A percentile compares a stretch with the other conserved stretches of the same genome.
phyloP scores from a whole-genome alignment of 2,888 invertebrate species.

The Empis livida region DNA sequence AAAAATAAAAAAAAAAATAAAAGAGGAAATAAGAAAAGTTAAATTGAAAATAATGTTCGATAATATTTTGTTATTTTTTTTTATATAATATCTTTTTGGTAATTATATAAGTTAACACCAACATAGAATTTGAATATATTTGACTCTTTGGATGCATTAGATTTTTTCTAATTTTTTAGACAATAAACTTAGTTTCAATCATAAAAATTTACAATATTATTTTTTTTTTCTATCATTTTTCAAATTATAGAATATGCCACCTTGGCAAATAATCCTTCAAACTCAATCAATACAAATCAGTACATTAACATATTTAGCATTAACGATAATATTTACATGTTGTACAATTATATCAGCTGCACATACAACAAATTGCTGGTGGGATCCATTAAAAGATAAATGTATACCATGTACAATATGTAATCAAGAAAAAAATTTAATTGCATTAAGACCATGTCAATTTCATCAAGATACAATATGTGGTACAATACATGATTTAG shows the following conservation, averaged over 20 bases:
- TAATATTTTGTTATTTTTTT: no score
- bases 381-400: constrained; percentile 48
- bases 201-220: not conserved
- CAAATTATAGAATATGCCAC: constrained; percentile 8
- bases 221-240: not conserved
- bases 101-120: no score
- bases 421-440: constrained; percentile 44
- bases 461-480: constrained; percentile 63
- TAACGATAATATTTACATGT: constrained; percentile 17
- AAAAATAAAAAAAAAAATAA: no score
- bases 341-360: constrained; percentile 29
- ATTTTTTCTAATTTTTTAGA: no score
- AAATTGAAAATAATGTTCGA: no score
- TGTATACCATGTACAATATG: constrained; percentile 63
- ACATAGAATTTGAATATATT: no score
- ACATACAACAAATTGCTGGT: constrained; percentile 51
- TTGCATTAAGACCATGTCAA: constrained; percentile 60
- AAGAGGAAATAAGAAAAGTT: no score
- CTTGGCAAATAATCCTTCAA: constrained; percentile 5
- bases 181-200: no score
- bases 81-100: no score
- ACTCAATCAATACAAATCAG: constrained; percentile 1
- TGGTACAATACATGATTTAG: constrained; percentile 52
- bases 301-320: not conserved
- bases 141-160: no score